A percentile compares a stretch with the other conserved stretches of the same genome.
phyloP scores from a whole-genome alignment of 1,140 invertebrate species.

The Panagrolaimus sp. region DNA sequence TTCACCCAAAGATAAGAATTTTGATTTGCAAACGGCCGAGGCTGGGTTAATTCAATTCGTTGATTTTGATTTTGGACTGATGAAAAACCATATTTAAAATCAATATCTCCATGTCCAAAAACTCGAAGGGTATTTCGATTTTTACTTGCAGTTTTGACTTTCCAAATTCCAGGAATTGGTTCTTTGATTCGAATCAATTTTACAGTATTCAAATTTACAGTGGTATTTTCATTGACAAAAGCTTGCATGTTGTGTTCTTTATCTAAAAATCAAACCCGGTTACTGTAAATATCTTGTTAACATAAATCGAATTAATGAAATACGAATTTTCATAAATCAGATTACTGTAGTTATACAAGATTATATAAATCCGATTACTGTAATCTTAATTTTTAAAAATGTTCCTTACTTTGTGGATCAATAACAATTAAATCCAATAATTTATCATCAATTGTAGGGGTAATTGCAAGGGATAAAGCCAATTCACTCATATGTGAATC shows the following conservation, averaged over 20 bases:
- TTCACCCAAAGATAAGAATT: conserved; percentile 63
- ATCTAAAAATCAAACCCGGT: not conserved
- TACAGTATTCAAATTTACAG: conserved; percentile 65
- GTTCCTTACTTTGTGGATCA: conserved; percentile 46
- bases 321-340: too few relatives aligned
- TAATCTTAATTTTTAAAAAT: too few relatives aligned
- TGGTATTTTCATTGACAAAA: not conserved
- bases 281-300: too few relatives aligned
- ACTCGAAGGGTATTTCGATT: conserved; percentile 68
- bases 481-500: conserved; percentile 51
- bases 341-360: too few relatives aligned
- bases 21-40: conserved; percentile 54
- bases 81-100: conserved; percentile 69
- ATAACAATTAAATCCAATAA: conserved; percentile 50
- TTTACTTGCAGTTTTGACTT: conserved; percentile 66
- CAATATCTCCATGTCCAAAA: conserved; percentile 68
- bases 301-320: too few relatives aligned
- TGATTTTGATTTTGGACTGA: conserved; percentile 44
- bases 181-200: conserved; percentile 67
- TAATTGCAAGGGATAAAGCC: conserved; percentile 48
- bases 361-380: too few relatives aligned
- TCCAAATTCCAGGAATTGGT: conserved; percentile 67
- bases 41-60: conserved; percentile 37
- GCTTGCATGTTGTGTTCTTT: conserved; percentile 4
- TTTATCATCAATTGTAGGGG: conserved; percentile 39